Base-by-base conservation (phyloP, 2,113 vertebrate species). In the Nematolebias whitei region DNA sequence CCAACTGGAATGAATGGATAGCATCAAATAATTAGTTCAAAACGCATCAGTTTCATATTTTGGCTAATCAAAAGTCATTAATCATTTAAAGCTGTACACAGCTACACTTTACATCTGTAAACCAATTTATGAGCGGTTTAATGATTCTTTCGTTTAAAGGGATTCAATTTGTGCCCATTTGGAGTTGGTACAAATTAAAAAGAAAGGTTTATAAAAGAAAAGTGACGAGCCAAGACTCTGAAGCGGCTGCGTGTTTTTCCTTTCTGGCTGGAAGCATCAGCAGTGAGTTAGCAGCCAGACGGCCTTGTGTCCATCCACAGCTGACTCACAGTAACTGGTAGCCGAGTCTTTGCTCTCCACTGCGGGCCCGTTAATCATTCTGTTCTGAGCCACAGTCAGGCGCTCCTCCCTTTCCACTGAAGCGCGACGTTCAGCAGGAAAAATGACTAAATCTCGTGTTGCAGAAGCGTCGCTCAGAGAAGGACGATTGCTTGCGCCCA, bases 251-350 rank as follows among this genome's bases (percentile, higher is more conserved):
- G 71, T 74, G 70, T 84, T 78, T 72, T 65, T 20, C 61, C 8
- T 71, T 56, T 61, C 54, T 79, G 79, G 66, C 79, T 76, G 53
- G 63, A 58, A 63, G 68, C 23, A 32, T 71, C 23, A 47, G 22
- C 58, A 16, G 68, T 67, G 63, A 74, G 68, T 66, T 66, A 64
- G 71, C 80, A 73, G 69, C 78, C 78, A 82, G 78, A 85, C 83
- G 86, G 77, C 63, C 71, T 67, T 8, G 69, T 69, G 74, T 58
- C 63, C 57, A 29, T 78, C 56, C 71, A 62, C 52, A 74, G 85
- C 85, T 86, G 85, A 86, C 79, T 86, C 79, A 80, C 79, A 77
- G 63, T 68, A 67, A 78, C 67, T 82, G 71, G 57, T 63, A 61
- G 57, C 44, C n/a, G 44, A 76, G 65, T 79, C 70, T 77, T 60